Evolutionary conservation across 2,113 vertebrate species (phyloP).

Genomic region (Tragelaphus buxtoni): DNA sequence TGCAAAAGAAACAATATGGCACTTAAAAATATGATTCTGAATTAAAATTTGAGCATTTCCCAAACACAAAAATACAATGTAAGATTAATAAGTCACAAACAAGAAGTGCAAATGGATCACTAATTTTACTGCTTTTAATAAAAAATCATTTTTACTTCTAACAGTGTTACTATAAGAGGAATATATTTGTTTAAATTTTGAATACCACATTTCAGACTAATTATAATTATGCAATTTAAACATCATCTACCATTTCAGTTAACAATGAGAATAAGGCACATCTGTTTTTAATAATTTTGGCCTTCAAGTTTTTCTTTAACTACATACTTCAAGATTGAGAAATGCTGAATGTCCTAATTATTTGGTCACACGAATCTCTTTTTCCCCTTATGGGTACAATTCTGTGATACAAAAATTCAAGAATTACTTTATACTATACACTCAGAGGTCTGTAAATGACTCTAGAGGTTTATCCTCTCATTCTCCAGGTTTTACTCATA

Average conservation of each 20-base stretch:
- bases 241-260: neutral
- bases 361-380: neutral
- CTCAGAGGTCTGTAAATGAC: neutral
- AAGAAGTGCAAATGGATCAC: neutral
- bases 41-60: conserved; percentile 41
- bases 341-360: neutral
- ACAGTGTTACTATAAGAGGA: neutral
- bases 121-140: neutral
- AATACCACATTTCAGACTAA: neutral
- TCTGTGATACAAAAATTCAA: conserved; percentile 7
- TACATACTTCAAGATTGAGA: neutral
- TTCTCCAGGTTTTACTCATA: neutral
- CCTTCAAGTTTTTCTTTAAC: neutral
- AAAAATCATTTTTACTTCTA: neutral
- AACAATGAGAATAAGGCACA: neutral
- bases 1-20: conserved; percentile 11
- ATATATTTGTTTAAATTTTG: conserved; percentile 1
- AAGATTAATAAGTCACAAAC: neutral
- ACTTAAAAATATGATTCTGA: conserved; percentile 42
- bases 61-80: conserved; percentile 50
- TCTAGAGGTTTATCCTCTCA: neutral
- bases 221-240: neutral
- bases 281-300: neutral
- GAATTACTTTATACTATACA: conserved; percentile 32
- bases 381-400: neutral